Percentiles rank a stretch among this genome's conserved stretches.
phyloP scores from a whole-genome alignment of 2,797 vertebrate species.

The Vespertilio murinus region DNA sequence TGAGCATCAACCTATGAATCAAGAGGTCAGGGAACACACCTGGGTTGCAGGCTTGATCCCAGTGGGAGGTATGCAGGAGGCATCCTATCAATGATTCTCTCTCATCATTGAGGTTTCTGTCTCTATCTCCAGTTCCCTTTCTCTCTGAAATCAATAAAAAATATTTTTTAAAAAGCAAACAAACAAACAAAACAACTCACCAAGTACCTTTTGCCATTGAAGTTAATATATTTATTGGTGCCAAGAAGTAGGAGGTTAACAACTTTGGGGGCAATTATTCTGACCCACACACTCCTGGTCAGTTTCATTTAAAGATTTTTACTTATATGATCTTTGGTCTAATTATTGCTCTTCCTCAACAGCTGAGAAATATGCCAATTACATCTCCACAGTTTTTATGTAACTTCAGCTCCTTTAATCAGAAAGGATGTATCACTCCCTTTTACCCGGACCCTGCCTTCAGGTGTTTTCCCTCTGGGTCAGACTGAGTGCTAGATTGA shows the following conservation, averaged over 20 bases:
- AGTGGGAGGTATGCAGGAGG: too few species aligned
- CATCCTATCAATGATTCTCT: too few species aligned
- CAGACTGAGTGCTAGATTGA: neutral
- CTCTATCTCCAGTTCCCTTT: too few species aligned
- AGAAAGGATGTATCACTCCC: neutral
- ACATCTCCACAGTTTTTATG: neutral
- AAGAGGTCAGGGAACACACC: too few species aligned
- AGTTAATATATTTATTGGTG: neutral
- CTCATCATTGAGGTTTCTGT: too few species aligned
- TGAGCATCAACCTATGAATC: too few species aligned
- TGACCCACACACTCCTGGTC: neutral
- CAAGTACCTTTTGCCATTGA: neutral
- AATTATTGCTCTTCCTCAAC: neutral
- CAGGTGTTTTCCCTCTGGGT: neutral
- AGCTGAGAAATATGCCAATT: neutral
- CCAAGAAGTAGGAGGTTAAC: neutral
- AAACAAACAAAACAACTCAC: too few species aligned
- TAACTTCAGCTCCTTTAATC: neutral
- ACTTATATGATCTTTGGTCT: neutral
- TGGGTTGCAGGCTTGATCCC: too few species aligned
- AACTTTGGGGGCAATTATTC: neutral
- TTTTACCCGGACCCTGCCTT: rapidly evolving
- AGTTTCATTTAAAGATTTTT: neutral
- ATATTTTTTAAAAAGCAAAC: too few species aligned
- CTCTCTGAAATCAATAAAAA: too few species aligned